Percentiles rank a stretch among this genome's conserved stretches.
phyloP scores from a whole-genome alignment of 30 jellyfish, hydroid and myxozoan species.

The Turritopsis dohrnii region DNA sequence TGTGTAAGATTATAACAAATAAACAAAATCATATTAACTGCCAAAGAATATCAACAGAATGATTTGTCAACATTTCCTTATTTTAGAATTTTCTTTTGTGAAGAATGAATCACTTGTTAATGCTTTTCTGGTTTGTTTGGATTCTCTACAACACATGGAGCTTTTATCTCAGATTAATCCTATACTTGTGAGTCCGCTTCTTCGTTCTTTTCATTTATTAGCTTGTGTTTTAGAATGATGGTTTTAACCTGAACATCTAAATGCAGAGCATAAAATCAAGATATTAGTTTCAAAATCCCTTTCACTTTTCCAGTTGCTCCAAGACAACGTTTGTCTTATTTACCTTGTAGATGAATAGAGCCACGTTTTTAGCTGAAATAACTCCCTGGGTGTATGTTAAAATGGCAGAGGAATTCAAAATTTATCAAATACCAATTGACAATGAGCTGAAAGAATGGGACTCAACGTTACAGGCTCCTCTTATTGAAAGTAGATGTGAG shows the following conservation, averaged over 20 bases:
- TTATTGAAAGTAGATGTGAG: neutral
- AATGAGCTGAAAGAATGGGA: neutral
- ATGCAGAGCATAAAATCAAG: too few species aligned
- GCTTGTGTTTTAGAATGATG: neutral
- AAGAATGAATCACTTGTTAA: slow-evolving; percentile 14
- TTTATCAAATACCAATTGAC: neutral
- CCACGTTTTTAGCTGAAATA: slow-evolving; percentile 14
- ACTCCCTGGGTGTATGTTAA: slow-evolving; percentile 26
- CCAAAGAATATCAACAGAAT: too few species aligned
- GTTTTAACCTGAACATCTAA: neutral
- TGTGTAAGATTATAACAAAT: neutral
- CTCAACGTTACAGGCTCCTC: slow-evolving; percentile 4
- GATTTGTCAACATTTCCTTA: neutral
- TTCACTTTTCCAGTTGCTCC: neutral
- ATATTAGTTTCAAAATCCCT: too few species aligned
- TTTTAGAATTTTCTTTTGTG: slow-evolving; percentile 23
- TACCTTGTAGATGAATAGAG: slow-evolving; percentile 10
- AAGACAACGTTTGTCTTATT: neutral
- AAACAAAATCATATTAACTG: neutral
- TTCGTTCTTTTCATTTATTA: too few species aligned
- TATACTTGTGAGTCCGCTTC: slow-evolving; percentile 6
- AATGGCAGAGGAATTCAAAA: slow-evolving; percentile 16
- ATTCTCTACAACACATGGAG: slow-evolving; percentile 21
- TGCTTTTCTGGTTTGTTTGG: slow-evolving; percentile 17
- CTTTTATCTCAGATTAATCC: slow-evolving; percentile 7